phyloP scores from a whole-genome alignment of 1,140 invertebrate species.

The Drosophila quadrilineata region DNA sequence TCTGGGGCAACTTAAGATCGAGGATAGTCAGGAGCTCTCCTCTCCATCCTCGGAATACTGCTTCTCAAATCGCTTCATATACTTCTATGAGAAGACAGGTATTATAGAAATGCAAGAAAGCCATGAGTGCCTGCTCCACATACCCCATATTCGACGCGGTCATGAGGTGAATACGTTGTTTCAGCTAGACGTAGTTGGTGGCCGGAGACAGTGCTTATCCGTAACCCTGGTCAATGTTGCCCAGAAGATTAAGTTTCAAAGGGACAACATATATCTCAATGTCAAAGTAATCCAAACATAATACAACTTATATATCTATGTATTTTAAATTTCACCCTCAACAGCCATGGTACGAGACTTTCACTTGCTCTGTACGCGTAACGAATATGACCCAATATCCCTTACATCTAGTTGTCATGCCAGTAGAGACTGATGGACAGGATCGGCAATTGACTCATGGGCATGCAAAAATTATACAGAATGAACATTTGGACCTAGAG shows the following conservation, averaged over 20 bases:
- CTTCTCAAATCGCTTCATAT: slow-evolving; percentile 53
- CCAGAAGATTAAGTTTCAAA: slow-evolving; percentile 41
- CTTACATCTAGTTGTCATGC: slow-evolving; percentile 17
- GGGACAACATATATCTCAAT: slow-evolving; percentile 57
- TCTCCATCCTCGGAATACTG: slow-evolving; percentile 56
- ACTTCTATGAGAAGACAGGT: slow-evolving; percentile 64
- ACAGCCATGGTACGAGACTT: slow-evolving; percentile 73
- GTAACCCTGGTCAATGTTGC: slow-evolving; percentile 61
- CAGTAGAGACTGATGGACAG: neutral
- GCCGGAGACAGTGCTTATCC: slow-evolving; percentile 36
- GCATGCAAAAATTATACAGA: slow-evolving; percentile 40
- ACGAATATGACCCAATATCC: slow-evolving; percentile 59
- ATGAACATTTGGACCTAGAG: slow-evolving; percentile 22
- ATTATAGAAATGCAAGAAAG: neutral
- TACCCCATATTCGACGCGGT: slow-evolving; percentile 50
- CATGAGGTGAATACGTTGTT: slow-evolving; percentile 47
- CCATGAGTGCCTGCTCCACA: slow-evolving; percentile 37
- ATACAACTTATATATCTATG: neutral
- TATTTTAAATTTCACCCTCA: neutral
- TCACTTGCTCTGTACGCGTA: slow-evolving; percentile 19
- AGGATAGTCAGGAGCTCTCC: slow-evolving; percentile 58
- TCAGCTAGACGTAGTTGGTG: slow-evolving; percentile 51
- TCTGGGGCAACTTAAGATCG: slow-evolving; percentile 48
- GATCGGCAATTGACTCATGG: slow-evolving; percentile 40
- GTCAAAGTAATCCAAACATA: slow-evolving; percentile 44